Conservation (phyloP, 2,113 vertebrate species). For the Rousettus leschenaultii region DNA sequence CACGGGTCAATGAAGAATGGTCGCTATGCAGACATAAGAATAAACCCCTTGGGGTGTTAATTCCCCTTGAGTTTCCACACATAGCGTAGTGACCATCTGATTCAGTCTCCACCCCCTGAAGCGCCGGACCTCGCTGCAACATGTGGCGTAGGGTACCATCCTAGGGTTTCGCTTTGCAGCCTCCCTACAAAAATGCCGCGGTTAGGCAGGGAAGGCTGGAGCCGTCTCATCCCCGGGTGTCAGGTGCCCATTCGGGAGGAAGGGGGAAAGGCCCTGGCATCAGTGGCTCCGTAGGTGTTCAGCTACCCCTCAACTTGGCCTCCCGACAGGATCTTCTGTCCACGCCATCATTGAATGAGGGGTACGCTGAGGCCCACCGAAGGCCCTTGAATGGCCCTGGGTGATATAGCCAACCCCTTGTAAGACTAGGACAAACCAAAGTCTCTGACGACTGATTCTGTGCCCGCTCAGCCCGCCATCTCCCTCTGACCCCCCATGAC, state of each 20-base stretch:
- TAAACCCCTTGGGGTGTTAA: not conserved
- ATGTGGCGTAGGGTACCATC: rapidly evolving
- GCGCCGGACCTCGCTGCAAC: not conserved
- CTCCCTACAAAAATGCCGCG: not conserved
- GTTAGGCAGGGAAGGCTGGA: rapidly evolving
- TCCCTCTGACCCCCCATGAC: not conserved
- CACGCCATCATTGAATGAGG: not conserved
- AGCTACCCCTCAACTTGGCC: not conserved
- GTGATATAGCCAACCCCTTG: not conserved
- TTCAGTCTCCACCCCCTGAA: not conserved
- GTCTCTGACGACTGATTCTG: not conserved
- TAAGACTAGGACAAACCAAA: not conserved
- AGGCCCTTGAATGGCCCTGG: not conserved
- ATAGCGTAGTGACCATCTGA: not conserved
- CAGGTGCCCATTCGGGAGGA: not conserved
- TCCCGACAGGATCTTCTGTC: not conserved
- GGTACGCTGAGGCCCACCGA: not conserved
- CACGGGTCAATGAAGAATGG: no score
- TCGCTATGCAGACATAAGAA: no score
- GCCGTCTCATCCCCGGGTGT: no score
- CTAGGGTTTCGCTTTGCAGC: not conserved
- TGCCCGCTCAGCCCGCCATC: not conserved
- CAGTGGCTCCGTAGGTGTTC: not conserved
- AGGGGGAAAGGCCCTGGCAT: not conserved
- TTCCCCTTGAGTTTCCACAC: not conserved